Evolutionary conservation across 2,888 invertebrate genomes (phyloP).

Genomic region (Himalopsyche kuldschensis): DNA sequence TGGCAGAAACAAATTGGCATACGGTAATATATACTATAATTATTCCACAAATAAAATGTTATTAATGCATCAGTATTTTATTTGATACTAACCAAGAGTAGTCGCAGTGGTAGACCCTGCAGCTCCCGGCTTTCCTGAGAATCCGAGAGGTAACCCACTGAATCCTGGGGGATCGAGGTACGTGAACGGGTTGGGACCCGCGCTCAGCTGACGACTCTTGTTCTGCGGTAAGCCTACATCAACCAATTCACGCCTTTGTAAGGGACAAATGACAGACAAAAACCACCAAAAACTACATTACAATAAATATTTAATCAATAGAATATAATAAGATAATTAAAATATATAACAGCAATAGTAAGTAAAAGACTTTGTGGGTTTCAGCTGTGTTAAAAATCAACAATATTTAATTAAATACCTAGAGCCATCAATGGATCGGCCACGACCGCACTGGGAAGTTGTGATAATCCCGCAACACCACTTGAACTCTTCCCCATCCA

Average conservation of each 20-base stretch:
- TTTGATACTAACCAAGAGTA: conserved; percentile 12
- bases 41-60: too few relatives aligned
- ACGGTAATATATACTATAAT: too few relatives aligned
- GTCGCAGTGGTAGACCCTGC: conserved; percentile 1
- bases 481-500: conserved; percentile 44
- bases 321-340: too few relatives aligned
- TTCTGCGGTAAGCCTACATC: neutral
- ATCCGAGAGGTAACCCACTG: conserved; percentile 34
- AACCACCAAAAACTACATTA: neutral
- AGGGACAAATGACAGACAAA: neutral
- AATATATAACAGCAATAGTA: neutral
- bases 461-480: neutral
- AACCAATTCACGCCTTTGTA: neutral
- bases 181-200: conserved; percentile 55
- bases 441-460: conserved; percentile 47
- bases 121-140: conserved; percentile 12
- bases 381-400: neutral
- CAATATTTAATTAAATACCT: conserved; percentile 44
- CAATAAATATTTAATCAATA: neutral
- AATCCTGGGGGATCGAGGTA: conserved; percentile 45
- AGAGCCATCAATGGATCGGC: conserved; percentile 50
- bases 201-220: neutral
- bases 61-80: too few relatives aligned
- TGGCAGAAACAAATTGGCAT: too few relatives aligned
- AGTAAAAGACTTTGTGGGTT: neutral